Conservation (phyloP, 1,140 invertebrate genomes). For the Cephus cinctus region DNA sequence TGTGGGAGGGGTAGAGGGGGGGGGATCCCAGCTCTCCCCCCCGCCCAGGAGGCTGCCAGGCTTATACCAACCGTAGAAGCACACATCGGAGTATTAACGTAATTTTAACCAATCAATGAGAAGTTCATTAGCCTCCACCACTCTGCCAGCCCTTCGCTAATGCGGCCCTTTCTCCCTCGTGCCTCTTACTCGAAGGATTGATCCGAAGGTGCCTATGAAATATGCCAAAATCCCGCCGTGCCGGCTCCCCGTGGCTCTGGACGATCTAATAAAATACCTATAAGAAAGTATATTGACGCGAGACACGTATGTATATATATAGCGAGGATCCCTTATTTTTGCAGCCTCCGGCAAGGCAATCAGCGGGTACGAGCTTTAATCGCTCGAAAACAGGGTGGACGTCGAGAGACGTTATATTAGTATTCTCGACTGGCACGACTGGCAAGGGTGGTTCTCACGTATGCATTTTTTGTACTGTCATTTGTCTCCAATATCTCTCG, state of each 20-base stretch:
- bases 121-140: conserved; percentile 50
- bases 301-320: too few species aligned
- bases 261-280: too few species aligned
- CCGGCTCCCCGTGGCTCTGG: too few species aligned
- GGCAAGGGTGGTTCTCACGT: conserved; percentile 37
- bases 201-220: too few species aligned
- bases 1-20: not conserved
- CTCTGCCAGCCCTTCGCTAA: conserved; percentile 22
- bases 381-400: not conserved
- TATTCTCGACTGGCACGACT: conserved; percentile 9
- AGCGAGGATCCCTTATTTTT: too few species aligned
- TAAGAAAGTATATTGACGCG: too few species aligned
- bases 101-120: conserved; percentile 57
- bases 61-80: conserved; percentile 38
- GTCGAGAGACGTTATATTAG: conserved; percentile 2
- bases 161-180: conserved; percentile 17
- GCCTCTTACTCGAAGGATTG: too few species aligned
- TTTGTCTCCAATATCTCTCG: conserved; percentile 56
- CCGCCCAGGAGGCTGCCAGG: too few species aligned
- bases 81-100: conserved; percentile 53
- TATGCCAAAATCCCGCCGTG: too few species aligned
- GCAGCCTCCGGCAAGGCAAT: too few species aligned
- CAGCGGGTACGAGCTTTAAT: not conserved
- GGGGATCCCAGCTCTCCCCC: too few species aligned
- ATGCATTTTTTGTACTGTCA: conserved; percentile 53